Base-by-base conservation (phyloP, 1,140 invertebrate genomes). In the Mylabris phalerata region DNA sequence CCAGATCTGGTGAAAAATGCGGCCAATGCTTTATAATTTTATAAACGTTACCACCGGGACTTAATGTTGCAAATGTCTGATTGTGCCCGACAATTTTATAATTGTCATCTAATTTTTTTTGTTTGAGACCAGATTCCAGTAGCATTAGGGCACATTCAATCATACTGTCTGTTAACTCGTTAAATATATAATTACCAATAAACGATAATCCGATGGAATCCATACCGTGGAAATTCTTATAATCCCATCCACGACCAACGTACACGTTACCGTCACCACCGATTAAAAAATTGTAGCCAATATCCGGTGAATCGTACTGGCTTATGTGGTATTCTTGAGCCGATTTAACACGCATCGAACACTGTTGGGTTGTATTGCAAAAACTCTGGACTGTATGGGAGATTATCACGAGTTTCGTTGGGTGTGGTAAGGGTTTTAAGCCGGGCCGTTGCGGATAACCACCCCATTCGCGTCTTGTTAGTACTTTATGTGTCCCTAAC, bases 261-360 rank as follows among this genome's bases (percentile, higher is more conserved):
- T 85, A 86, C 3, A 84, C 76, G 3, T 78, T 75, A 0, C 81
- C 84, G 60, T 87, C 85, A 44, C 83, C 84, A 10, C 84, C 85
- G 46, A 87, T 78, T 43, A 85, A 57, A 66, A 89, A 89, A 68
- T 82, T 89, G 65, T 84, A 86, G 24, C 77, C 76, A 65, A 73
- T 77, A 57, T 79, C 77, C 3, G 73, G 67, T 10, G 69, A 63
- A 26, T 49, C 52, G 51, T 67, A 69, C 32, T 70, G 59, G 2
- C 66, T 62, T 41, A 76, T 67, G 9, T 74, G 68, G 9, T 63
- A 58, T 32, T 66, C 66, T 69, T 79, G 77, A 9, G 75, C 69
- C 24, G 68, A 66, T 5, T 68, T 67, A 63, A 79, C 70, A 59
- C 71, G 71, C 48, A 64, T 63, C 42, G 70, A 69, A 55, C 78